Evolutionary conservation across 2,888 invertebrate species (phyloP), one percentile per base, ranked within the genome.

Genomic region (Sphaeridia pumilis): DNA sequence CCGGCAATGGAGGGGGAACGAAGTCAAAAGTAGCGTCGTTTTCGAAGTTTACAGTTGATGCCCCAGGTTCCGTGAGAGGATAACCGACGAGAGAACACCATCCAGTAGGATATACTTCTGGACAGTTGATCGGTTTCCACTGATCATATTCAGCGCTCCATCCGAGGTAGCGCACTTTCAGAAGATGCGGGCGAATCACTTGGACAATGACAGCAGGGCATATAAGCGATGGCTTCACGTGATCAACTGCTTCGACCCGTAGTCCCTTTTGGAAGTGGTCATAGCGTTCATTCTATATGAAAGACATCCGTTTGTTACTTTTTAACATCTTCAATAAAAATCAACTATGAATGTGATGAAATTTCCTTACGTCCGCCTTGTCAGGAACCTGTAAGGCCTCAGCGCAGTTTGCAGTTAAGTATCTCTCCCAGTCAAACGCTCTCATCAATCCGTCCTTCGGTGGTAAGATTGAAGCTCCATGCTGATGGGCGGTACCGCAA

Each of bases 171-270:
- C 47, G 42, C 25, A 52, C 20, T 20, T 28, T 46, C 1, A 52
- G 26, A 14, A 31, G 28, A 20, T 42, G 47, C 5, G 47, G 47
- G n/a, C 35, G 3, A 2, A 52, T 14, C 2, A 52, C 31, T 35
- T 36, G 12, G 4, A 25, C 12, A 43, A 52, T 24, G 14, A n/a
- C 42, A 2, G 47, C 47, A 2, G 52, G 52, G 35, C 47, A 47
- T 12, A 52, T 20, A 7, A 52, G 10, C 12, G 42, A 34, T 2
- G 52, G 21, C 12, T 31, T 31, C 5, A 43, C 5, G 3, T 17
- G 3, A 22, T 52, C 52, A 4, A 47, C 52, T 14, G 46, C 47
- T 42, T 52, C 52, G 10, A 52, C n/a, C 22, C 20, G 31, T 34
- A 31, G 31, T 14, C 41, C 38, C 4, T 38, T 38, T 31, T 31